Base-by-base conservation (phyloP, 2,113 vertebrate genomes). In the Hippopotamus amphibius region DNA sequence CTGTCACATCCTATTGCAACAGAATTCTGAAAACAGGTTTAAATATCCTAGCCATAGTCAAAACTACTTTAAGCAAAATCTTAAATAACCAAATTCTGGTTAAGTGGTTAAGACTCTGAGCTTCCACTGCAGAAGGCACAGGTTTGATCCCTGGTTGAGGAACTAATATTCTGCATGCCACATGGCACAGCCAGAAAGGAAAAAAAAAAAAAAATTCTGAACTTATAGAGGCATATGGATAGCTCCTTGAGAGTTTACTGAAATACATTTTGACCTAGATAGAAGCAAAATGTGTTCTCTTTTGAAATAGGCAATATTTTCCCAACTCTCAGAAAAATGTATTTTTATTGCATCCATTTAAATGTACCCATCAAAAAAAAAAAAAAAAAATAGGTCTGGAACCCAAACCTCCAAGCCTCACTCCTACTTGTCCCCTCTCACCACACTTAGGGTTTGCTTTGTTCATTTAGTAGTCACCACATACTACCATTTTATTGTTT, bases 31-130 rank as follows among this genome's bases (percentile, higher is more conserved):
- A 68, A 14, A 85, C 13, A 61, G 3, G 61, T 82, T 83, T 93
- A 10, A 14, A 22, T 21, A 69, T 30, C 13, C 6, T 69, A 4
- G 0, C 69, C 50, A 11, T n/a, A 61, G 55, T 19, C 55, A 57
- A 57, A 21, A 21, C 17, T 57, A 66, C 61, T 94, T 94, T 82
- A 97, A 69, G 14, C 59, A 94, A 90, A 96, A 76, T 55, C 15
- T 33, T 86, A 79, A 17, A 28, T 1, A 71, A 24, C 0, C 3
- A 48, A 77, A 77, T 50, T 90, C 28, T 82, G 13, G 55, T 57
- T 19, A 16, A 57, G 19, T 7, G 19, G 55, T 57, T 57, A 57
- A 21, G 55, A 21, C 55, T 55, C 55, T 21, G 8, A 5, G 55
- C 19, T 19, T 57, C 55, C 17, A 57, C 19, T 7, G 6, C 55